phyloP scores from a whole-genome alignment of 2,888 invertebrate species.

The Euplexia lucipara region DNA sequence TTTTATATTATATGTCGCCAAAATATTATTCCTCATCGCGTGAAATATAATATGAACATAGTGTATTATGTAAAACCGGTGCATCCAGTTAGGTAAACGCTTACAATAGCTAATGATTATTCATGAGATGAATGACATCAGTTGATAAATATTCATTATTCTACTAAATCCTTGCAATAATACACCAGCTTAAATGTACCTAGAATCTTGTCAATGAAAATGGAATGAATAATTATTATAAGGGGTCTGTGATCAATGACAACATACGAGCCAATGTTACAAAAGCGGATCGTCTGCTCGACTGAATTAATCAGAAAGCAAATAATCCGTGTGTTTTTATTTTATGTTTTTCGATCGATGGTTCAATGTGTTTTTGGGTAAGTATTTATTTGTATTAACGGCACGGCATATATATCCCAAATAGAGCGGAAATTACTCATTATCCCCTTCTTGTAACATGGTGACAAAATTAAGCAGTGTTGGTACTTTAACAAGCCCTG shows the following conservation, averaged over 20 bases:
- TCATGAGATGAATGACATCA: conserved; percentile 76
- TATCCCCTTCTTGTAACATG: neutral
- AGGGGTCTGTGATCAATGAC: conserved; percentile 49
- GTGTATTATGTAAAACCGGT: conserved; percentile 18
- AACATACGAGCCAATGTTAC: conserved; percentile 44
- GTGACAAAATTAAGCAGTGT: neutral
- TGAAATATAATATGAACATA: conserved; percentile 16
- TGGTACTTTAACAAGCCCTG: neutral
- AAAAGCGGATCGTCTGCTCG: conserved; percentile 30
- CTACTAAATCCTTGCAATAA: conserved; percentile 74
- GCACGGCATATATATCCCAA: conserved; percentile 10
- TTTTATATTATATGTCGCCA: too few relatives aligned
- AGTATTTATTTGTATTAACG: conserved; percentile 12
- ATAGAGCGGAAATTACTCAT: conserved; percentile 6
- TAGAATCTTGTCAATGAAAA: conserved; percentile 69
- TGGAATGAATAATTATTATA: conserved; percentile 67
- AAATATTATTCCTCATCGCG: neutral
- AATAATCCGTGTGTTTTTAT: conserved; percentile 11
- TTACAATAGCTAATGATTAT: conserved; percentile 72
- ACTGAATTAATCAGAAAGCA: conserved; percentile 40
- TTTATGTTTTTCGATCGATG: conserved; percentile 11
- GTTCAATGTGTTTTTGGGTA: conserved; percentile 16
- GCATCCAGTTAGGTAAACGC: conserved; percentile 28
- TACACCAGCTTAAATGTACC: conserved; percentile 70
- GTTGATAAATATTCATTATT: conserved; percentile 80